phyloP scores from a whole-genome alignment of 2,888 invertebrate genomes.

The Drosophila paranaensis region DNA sequence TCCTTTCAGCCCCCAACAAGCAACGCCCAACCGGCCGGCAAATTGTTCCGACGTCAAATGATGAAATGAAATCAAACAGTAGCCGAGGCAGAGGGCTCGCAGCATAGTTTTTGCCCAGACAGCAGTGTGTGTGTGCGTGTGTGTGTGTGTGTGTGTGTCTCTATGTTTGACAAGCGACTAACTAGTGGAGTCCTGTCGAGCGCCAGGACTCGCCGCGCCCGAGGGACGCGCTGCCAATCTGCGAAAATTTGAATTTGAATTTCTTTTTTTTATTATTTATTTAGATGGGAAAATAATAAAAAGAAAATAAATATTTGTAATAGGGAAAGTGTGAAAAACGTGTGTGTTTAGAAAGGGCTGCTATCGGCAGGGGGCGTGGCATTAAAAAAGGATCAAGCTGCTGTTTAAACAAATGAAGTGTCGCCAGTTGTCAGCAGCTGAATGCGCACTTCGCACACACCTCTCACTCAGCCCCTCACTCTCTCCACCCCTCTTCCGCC shows the following conservation, averaged over 20 bases:
- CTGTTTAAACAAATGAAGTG: conserved; percentile 77
- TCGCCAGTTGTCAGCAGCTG: conserved; percentile 37
- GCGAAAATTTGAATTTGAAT: conserved; percentile 74
- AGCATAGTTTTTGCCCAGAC: conserved; percentile 3
- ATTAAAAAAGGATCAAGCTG: conserved; percentile 31
- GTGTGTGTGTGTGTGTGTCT: conserved; percentile 8
- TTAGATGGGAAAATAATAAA: conserved; percentile 44
- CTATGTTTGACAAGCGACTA: conserved; percentile 70
- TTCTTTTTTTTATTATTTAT: conserved; percentile 58
- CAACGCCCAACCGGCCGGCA: conserved; percentile 66
- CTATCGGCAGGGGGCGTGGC: neutral
- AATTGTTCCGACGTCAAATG: conserved; percentile 80
- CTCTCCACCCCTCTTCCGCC: neutral
- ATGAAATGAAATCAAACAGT: conserved; percentile 78
- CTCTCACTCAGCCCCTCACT: neutral
- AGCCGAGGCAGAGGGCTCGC: conserved; percentile 9
- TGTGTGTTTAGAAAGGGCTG: neutral
- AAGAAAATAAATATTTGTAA: conserved; percentile 19
- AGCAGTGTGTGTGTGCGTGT: neutral
- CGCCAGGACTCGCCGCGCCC: conserved; percentile 9
- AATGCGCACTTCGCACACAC: conserved; percentile 42
- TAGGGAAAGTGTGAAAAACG: conserved; percentile 9
- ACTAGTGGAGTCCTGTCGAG: conserved; percentile 51
- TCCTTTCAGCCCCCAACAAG: no score
- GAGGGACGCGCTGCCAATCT: conserved; percentile 66